Base-by-base conservation (phyloP, 2,113 vertebrate genomes). In the Chaenocephalus aceratus region DNA sequence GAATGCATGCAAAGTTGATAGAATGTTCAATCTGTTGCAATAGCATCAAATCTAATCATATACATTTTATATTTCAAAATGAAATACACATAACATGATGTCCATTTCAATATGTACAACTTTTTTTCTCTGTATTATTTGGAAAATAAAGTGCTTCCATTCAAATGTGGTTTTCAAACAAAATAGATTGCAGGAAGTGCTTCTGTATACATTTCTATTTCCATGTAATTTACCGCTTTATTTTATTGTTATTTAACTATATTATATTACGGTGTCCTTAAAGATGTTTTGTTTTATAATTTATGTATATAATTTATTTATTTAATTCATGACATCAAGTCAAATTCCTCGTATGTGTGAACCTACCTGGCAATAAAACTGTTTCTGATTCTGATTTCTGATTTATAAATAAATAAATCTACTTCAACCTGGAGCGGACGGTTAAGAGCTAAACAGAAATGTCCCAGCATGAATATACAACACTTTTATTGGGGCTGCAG, bases 361-460 rank as follows among this genome's bases (percentile, higher is more conserved):
- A 30, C 30, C 30, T 30, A 30, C 30, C 30, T 30, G 30, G 30
- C 30, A 30, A 30, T 30, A 30, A 30, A 30, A 3, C 30, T 30
- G 30, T 30, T 30, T 30, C 30, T 30, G 30, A 30, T 3, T 30
- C 30, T 30, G 30, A 30, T 30, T 30, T 30, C 26, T 30, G 30
- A 30, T 30, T 30, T 30, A 21, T 64, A 44, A 83, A 65, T 64
- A 61, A 60, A 18, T 77, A 21, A 58, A 69, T 75, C 57, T 69
- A 58, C 8, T 6, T 58, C 53, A 21, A 45, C 30, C 59, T n/a
- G 34, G 66, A 77, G 45, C 63, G 70, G 76, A 71, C 69, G 63
- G 61, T 83, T 89, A 84, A 80, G 63, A 36, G 77, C 77, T 73
- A 49, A 86, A 82, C 64, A 58, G 67, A 86, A 90, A 83, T 80